Evolutionary conservation across 1,140 invertebrate genomes (phyloP).

Genomic region (Drosophila carrolli): DNA sequence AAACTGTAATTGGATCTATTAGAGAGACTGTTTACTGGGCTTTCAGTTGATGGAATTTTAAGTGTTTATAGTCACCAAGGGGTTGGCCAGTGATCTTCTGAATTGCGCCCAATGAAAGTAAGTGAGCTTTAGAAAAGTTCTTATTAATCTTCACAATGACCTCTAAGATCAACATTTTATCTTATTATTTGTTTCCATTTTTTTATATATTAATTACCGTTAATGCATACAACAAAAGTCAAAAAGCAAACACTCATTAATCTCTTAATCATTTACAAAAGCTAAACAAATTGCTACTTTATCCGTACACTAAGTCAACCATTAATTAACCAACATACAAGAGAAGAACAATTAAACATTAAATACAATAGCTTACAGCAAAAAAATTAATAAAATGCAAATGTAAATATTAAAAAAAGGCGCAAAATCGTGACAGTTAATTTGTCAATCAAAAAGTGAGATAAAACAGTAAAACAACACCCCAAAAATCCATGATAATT

Average conservation of each 20-base stretch:
- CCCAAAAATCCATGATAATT: slow-evolving; percentile 68
- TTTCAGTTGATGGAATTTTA: slow-evolving; percentile 48
- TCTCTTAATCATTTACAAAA: slow-evolving; percentile 34
- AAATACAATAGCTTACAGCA: slow-evolving; percentile 32
- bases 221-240: background rate
- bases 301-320: slow-evolving; percentile 21
- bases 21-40: slow-evolving; percentile 56
- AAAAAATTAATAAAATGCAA: slow-evolving; percentile 24
- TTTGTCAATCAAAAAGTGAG: slow-evolving; percentile 62
- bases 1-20: slow-evolving; percentile 77
- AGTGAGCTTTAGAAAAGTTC: background rate
- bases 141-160: background rate
- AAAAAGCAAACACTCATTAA: slow-evolving; percentile 17
- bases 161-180: background rate
- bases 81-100: slow-evolving; percentile 18
- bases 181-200: too few species aligned
- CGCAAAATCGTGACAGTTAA: slow-evolving; percentile 68
- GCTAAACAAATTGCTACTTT: slow-evolving; percentile 27
- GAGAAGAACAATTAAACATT: slow-evolving; percentile 60
- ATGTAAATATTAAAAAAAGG: slow-evolving; percentile 42
- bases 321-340: slow-evolving; percentile 53
- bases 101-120: slow-evolving; percentile 13
- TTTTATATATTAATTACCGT: background rate
- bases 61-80: slow-evolving; percentile 36
- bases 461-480: slow-evolving; percentile 29